Conservation (phyloP, 2,797 vertebrate species). For the Scolopax rusticola region DNA sequence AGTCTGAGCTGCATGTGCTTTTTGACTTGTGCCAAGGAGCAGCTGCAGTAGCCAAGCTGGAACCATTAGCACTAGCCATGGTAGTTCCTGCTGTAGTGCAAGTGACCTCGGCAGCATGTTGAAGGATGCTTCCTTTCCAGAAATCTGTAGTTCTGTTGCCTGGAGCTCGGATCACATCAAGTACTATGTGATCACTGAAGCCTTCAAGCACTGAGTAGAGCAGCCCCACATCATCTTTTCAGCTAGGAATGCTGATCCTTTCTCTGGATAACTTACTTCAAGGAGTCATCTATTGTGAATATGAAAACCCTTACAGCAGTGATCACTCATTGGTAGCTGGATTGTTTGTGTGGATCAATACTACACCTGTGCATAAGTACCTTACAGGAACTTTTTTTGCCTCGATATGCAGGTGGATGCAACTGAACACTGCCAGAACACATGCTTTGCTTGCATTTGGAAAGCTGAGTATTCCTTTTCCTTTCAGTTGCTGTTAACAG, state of each 20-base stretch:
- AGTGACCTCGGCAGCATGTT: neutral
- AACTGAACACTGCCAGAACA: neutral
- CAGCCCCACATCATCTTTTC: neutral
- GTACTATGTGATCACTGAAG: neutral
- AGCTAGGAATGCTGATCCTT: neutral
- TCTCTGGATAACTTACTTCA: neutral
- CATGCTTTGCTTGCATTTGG: neutral
- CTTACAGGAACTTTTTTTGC: neutral
- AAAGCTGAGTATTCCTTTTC: neutral
- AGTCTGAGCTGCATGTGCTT: neutral
- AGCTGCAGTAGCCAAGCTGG: neutral
- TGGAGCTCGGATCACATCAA: neutral
- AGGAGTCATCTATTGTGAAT: neutral
- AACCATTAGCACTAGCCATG: neutral
- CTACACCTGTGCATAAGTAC: neutral
- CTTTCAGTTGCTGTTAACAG: neutral
- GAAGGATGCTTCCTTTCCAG: neutral
- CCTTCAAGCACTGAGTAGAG: neutral
- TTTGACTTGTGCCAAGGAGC: neutral
- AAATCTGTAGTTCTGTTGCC: neutral
- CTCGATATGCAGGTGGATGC: neutral
- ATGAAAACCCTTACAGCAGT: neutral
- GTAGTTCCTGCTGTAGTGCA: neutral
- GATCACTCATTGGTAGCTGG: neutral
- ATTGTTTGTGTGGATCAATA: neutral